These are phyloP conservation scores for Psophia crepitans DNA, from an alignment of 2,113 vertebrate species.

Conservation along the genomic window DNA sequence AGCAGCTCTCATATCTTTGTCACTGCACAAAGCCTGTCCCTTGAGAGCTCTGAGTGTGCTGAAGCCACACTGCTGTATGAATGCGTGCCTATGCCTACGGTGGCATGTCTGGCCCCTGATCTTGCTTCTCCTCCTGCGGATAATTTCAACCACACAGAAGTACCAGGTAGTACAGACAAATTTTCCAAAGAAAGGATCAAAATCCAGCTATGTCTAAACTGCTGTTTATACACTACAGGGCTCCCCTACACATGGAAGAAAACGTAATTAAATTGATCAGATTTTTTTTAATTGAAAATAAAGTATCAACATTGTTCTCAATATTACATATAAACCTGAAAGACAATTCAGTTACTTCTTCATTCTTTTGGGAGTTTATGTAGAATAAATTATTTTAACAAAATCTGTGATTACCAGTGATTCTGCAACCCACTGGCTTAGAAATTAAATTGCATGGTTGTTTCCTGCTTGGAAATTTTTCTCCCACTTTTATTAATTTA, in stretches of 20 bases:
- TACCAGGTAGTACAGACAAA: neutral
- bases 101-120: accelerated
- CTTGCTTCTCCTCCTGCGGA: neutral
- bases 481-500: neutral
- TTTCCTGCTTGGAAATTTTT: neutral
- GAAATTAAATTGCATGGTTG: neutral
- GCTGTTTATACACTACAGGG: neutral
- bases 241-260: neutral
- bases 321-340: neutral
- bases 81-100: accelerated
- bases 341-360: neutral
- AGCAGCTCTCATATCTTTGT: accelerated
- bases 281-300: neutral
- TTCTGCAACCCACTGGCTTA: neutral
- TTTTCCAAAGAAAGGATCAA: neutral
- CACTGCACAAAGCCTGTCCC: accelerated
- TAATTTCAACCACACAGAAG: neutral
- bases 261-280: neutral
- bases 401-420: neutral
- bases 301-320: neutral
- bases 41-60: accelerated
- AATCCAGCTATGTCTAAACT: neutral
- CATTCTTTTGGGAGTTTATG: neutral
- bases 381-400: neutral
- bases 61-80: neutral